Evolutionary conservation across 2,888 invertebrate species (phyloP).

Genomic region (Torymus texanus): DNA sequence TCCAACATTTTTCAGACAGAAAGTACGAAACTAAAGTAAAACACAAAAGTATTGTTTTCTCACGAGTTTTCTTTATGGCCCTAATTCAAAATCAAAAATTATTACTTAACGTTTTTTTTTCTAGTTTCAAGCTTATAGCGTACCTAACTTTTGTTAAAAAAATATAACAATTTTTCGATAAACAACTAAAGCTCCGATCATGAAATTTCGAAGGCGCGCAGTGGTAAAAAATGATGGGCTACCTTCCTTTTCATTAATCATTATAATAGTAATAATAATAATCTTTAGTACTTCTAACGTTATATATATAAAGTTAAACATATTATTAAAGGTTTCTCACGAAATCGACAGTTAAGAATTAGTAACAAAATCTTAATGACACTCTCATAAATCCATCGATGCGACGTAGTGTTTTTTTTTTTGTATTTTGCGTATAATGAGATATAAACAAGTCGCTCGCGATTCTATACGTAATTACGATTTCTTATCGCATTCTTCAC

Average conservation of each 20-base stretch:
- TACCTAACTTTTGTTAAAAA: slow-evolving; percentile 35
- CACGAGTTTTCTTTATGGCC: slow-evolving; percentile 22
- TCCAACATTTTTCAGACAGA: neutral
- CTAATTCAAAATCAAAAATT: slow-evolving; percentile 39
- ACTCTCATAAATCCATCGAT: slow-evolving; percentile 47
- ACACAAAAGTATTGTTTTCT: slow-evolving; percentile 5
- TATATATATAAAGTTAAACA: slow-evolving; percentile 45
- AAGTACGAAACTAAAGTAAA: slow-evolving; percentile 17
- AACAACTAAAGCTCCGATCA: slow-evolving; percentile 47
- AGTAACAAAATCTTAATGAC: slow-evolving; percentile 57
- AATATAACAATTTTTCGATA: slow-evolving; percentile 52
- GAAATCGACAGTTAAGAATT: slow-evolving; percentile 43
- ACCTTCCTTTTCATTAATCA: slow-evolving; percentile 40
- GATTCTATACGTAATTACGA: slow-evolving; percentile 51
- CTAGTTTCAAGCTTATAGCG: slow-evolving; percentile 19
- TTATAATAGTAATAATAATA: slow-evolving; percentile 45
- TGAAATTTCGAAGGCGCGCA: slow-evolving; percentile 35
- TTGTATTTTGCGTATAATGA: slow-evolving; percentile 3
- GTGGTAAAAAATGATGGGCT: slow-evolving; percentile 49
- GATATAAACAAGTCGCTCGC: slow-evolving; percentile 38
- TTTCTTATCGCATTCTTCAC: slow-evolving; percentile 18
- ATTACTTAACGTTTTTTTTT: slow-evolving; percentile 28
- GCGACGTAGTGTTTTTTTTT: slow-evolving; percentile 36
- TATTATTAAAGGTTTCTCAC: slow-evolving; percentile 32
- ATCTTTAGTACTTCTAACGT: slow-evolving; percentile 43